These are phyloP conservation scores for Falco punctatus DNA, from an alignment of 2,113 vertebrate species.

Conservation along the genomic window DNA sequence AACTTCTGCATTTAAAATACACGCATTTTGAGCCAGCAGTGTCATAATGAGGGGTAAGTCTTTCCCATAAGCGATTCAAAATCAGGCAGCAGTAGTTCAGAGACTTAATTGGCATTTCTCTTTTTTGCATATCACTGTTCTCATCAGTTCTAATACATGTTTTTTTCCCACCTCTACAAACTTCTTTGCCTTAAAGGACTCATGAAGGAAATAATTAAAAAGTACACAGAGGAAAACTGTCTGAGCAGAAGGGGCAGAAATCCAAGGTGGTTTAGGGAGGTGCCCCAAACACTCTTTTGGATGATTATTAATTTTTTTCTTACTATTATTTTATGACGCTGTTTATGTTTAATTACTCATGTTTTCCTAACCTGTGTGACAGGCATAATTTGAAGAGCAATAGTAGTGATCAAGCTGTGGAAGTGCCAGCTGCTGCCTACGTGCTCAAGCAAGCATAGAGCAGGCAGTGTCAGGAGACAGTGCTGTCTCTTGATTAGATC, in stretches of 20 bases:
- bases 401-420: constrained; percentile 9
- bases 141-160: not conserved
- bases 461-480: constrained; percentile 19
- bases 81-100: not conserved
- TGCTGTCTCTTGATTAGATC: constrained; percentile 31
- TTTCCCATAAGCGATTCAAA: not conserved
- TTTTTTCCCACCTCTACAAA: not conserved
- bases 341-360: constrained; percentile 60
- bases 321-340: constrained; percentile 26
- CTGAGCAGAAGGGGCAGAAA: constrained; percentile 35
- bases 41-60: not conserved
- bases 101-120: not conserved
- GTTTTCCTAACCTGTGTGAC: constrained; percentile 60
- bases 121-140: constrained; percentile 37
- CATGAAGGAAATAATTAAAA: constrained; percentile 48
- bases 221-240: not conserved
- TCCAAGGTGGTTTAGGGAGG: constrained; percentile 30
- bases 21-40: not conserved
- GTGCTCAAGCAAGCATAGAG: constrained; percentile 50
- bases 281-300: constrained; percentile 11
- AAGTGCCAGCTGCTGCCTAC: constrained; percentile 49
- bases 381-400: constrained; percentile 50
- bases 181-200: constrained; percentile 12
- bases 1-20: not conserved
- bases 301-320: constrained; percentile 61